phyloP scores from a whole-genome alignment of 1,140 invertebrate genomes.

The Vanessa atalanta region DNA sequence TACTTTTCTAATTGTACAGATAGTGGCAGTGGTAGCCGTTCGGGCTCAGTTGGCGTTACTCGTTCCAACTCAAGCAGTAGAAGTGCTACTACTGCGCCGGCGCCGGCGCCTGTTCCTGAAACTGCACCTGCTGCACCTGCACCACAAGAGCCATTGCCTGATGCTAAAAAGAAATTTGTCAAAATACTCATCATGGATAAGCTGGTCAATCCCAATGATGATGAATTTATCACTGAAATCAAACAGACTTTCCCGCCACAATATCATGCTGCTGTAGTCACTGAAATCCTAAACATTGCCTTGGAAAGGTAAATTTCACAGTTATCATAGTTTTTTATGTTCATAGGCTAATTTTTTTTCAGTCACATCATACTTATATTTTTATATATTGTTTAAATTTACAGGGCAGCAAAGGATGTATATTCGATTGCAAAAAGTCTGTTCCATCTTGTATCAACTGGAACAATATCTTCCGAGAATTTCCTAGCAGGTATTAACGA shows the following conservation, averaged over 20 bases:
- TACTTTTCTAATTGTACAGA: conserved; percentile 29
- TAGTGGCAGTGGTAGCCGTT: conserved; percentile 47
- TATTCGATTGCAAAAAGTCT: conserved; percentile 54
- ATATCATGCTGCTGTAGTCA: conserved; percentile 61
- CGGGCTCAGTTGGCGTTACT: conserved; percentile 52
- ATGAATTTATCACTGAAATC: conserved; percentile 53
- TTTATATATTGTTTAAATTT: conserved; percentile 17
- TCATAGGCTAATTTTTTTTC: too few relatives aligned
- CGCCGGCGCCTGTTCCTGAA: conserved; percentile 27
- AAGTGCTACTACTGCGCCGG: conserved; percentile 35
- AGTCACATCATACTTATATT: too few relatives aligned
- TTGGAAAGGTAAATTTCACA: conserved; percentile 59
- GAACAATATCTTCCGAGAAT: conserved; percentile 58
- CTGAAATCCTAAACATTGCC: conserved; percentile 63
- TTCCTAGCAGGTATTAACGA: conserved; percentile 62
- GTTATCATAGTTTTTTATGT: not conserved
- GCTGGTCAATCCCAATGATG: conserved; percentile 57
- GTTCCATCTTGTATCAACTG: conserved; percentile 54
- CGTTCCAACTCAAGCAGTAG: conserved; percentile 56
- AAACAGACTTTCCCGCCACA: conserved; percentile 53
- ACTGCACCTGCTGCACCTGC: conserved; percentile 23
- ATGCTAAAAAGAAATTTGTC: conserved; percentile 54
- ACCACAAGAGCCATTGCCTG: conserved; percentile 54
- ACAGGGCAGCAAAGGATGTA: conserved; percentile 60
- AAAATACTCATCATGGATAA: conserved; percentile 56